Evolutionary conservation across 2,797 vertebrate genomes (phyloP), one percentile per base, ranked within the genome.

Genomic region (Pipistrellus pipistrellus): DNA sequence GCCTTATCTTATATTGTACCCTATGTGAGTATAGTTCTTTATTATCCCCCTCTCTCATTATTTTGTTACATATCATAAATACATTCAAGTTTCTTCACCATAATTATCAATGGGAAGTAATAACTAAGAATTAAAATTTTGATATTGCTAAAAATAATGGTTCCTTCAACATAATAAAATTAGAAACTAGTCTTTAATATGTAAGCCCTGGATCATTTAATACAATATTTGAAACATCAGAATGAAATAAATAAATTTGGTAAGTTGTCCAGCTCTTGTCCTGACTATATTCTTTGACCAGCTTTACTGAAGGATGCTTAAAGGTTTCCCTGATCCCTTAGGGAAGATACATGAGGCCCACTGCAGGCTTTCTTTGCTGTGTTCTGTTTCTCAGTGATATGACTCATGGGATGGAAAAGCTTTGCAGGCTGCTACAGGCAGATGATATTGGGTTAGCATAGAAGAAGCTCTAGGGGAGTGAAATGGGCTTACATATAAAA

Each of bases 311-410:
- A 84, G 11, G 32, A 27, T 9, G n/a, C 30, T n/a, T 59, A 3
- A 2, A 17, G 2, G 62, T 5, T 72, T 21, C 11, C 6, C 6
- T 27, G 27, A 13, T 4, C 9, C 13, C 2, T 0, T 8, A 10
- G 5, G 48, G 17, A 4, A 57, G 46, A 20, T 35, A 6, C 4
- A 3, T n/a, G 25, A 4, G 4, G 4, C 9, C 27, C 25, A 38
- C 8, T 8, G 7, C 25, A 15, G n/a, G 12, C 18, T 71, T 84
- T 57, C 20, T 10, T 41, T 1, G 0, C 21, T 57, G 6, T n/a
- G 11, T 27, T 66, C 38, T 51, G 7, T 30, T 18, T 23, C 6
- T 92, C 41, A 12, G 17, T 21, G 14, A 27, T 38, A 21, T 38
- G 4, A 44, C 73, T 30, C 2, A 2, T 46, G 72, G 48, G 6